Base-by-base conservation (phyloP, 1,140 invertebrate genomes). In the Lasaia peninsularis region DNA sequence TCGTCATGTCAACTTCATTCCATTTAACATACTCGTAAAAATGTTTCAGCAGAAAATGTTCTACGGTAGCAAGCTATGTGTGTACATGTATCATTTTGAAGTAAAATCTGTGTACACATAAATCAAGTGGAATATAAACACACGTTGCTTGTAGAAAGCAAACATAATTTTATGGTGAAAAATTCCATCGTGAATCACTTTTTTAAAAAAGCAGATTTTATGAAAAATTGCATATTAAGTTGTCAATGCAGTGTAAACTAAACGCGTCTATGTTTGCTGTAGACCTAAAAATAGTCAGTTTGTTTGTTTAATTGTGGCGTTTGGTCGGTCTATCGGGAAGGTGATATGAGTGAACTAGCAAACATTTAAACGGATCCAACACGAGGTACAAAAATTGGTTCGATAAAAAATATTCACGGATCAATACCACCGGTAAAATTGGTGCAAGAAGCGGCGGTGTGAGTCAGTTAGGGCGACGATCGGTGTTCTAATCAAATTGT, bases 91-190 rank as follows among this genome's bases (percentile, higher is more conserved):
- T 53, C 33, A 48, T 53, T 53, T 33, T 48, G 44, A 33, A 21
- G 40, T 20, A 34, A 55, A 48, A 57, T 31, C 50, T n/a, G 48
- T 40, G 56, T 65, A 37, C 61, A 57, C 57, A 65, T 75, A 73
- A 70, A 77, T 67, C 67, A 71, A 57, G 56, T 37, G 62, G 51
- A 60, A 66, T 44, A 64, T 67, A 71, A 71, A 71, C 74, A 67
- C 33, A 51, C 16, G 37, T 58, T 35, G 34, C 24, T 49, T 50
- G 33, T 49, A 56, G 31, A 60, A 55, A 60, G 59, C 60, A 68
- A 70, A 65, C 60, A 56, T 37, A 24, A 62, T 69, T 75, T 67
- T 64, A 65, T 60, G 63, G 56, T 37, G 52, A 62, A 57, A 60
- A 63, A 63, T 63, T 63, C 63, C 58, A 50, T 18, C 35, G 32